These are phyloP conservation scores for Lytechinus pictus DNA, from an alignment of 35 echinoderm and acorn worm species.

Conservation along the genomic window DNA sequence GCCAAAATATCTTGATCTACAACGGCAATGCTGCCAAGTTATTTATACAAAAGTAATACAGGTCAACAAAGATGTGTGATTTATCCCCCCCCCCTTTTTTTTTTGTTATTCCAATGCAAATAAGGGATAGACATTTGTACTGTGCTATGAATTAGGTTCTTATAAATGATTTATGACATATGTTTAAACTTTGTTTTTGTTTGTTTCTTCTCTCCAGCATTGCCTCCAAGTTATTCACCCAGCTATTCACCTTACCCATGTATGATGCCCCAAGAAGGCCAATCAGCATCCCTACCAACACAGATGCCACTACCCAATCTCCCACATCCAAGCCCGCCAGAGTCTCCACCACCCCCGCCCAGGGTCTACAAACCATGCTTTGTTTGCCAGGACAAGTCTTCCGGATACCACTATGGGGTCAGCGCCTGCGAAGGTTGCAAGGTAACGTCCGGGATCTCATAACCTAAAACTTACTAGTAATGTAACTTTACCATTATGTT, in stretches of 20 bases:
- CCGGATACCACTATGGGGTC: conserved; percentile 98
- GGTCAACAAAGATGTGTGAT: too few relatives aligned
- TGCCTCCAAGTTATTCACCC: conserved; percentile 15
- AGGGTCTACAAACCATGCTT: conserved; percentile 99
- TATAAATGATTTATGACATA: neutral
- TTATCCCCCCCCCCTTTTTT: too few relatives aligned
- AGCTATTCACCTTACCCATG: conserved; percentile 27
- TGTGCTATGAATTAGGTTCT: too few relatives aligned
- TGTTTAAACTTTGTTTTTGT: neutral
- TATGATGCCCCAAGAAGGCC: conserved; percentile 53
- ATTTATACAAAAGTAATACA: too few relatives aligned
- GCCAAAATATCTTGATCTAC: too few relatives aligned
- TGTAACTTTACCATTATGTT: too few relatives aligned
- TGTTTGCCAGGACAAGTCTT: conserved; percentile 97
- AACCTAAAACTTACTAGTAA: too few relatives aligned
- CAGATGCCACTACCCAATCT: conserved; percentile 54
- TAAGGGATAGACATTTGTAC: too few relatives aligned
- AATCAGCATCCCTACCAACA: conserved; percentile 41
- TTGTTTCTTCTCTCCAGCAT: neutral
- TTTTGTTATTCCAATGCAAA: too few relatives aligned
- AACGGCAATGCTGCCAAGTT: too few relatives aligned
- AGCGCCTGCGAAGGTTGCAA: conserved; percentile 99
- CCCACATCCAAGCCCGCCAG: conserved; percentile 63
- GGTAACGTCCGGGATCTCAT: conserved; percentile 37
- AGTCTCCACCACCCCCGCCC: conserved; percentile 86